phyloP scores from a whole-genome alignment of 1,140 invertebrate species.

The Drosophila busckii region DNA sequence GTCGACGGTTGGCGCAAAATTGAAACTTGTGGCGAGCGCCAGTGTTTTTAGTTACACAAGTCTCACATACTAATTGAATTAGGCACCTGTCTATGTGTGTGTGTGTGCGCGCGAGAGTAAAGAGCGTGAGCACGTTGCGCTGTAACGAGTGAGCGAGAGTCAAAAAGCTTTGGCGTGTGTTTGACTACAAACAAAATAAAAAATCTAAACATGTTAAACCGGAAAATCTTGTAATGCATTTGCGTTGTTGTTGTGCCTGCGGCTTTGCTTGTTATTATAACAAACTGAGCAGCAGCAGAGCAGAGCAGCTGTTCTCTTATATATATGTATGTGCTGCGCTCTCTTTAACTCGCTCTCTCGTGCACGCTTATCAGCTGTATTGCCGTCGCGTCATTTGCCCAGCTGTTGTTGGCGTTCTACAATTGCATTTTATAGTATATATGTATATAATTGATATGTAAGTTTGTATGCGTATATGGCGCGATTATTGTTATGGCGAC shows the following conservation, averaged over 20 bases:
- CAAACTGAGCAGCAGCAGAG: too few species aligned
- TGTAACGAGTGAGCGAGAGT: too few species aligned
- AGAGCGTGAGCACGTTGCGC: constrained; percentile 13
- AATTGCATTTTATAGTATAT: constrained; percentile 13
- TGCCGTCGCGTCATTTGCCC: constrained; percentile 27
- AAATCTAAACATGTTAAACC: constrained; percentile 60
- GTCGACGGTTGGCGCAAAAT: constrained; percentile 43
- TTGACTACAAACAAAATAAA: neutral
- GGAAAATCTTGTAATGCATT: constrained; percentile 53
- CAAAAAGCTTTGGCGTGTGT: constrained; percentile 38
- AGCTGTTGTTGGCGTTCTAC: constrained; percentile 50
- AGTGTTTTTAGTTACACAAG: constrained; percentile 35
- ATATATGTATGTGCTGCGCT: neutral
- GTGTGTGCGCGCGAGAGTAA: constrained; percentile 17
- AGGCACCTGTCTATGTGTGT: constrained; percentile 41
- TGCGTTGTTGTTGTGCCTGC: constrained; percentile 36
- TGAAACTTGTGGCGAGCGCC: constrained; percentile 37
- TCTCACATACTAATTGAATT: constrained; percentile 58
- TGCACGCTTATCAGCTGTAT: constrained; percentile 56
- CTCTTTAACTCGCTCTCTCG: neutral
- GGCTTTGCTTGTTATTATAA: too few species aligned
- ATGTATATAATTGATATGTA: neutral
- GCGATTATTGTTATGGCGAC: constrained; percentile 7
- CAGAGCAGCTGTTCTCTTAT: constrained; percentile 29
- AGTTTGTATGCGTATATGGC: neutral